phyloP scores from a whole-genome alignment of 1,140 invertebrate species.

The Pentalonia nigronervosa region DNA sequence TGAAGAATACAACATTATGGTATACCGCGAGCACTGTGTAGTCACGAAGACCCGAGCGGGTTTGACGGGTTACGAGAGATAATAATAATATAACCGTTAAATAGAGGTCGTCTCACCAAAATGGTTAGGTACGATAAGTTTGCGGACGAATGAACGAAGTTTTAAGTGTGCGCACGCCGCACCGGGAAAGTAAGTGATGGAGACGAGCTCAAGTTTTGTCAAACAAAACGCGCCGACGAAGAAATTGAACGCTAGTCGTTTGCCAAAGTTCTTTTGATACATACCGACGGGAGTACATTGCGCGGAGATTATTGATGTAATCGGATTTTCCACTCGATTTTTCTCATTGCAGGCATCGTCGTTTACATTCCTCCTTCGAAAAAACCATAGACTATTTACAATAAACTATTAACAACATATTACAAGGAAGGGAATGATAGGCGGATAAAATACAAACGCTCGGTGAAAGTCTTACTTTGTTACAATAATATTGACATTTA shows the following conservation, averaged over 20 bases:
- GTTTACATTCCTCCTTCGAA: too few relatives aligned
- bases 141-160: neutral
- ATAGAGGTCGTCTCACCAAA: neutral
- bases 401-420: neutral
- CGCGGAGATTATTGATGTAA: neutral
- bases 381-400: neutral
- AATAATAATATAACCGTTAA: neutral
- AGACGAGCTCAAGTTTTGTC: neutral
- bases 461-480: neutral
- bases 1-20: neutral
- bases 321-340: neutral
- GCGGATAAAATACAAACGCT: neutral
- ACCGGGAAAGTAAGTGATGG: neutral
- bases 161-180: neutral
- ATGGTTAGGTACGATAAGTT: neutral
- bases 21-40: neutral
- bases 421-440: neutral
- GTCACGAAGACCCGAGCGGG: neutral
- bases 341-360: neutral
- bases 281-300: neutral
- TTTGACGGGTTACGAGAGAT: neutral
- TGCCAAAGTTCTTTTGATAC: neutral
- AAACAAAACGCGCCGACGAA: neutral
- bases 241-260: neutral
- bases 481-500: neutral